A percentile compares a stretch with the other conserved stretches of the same genome.
phyloP scores from a whole-genome alignment of 1,140 invertebrate species.

The Trichonephila clavipes region DNA sequence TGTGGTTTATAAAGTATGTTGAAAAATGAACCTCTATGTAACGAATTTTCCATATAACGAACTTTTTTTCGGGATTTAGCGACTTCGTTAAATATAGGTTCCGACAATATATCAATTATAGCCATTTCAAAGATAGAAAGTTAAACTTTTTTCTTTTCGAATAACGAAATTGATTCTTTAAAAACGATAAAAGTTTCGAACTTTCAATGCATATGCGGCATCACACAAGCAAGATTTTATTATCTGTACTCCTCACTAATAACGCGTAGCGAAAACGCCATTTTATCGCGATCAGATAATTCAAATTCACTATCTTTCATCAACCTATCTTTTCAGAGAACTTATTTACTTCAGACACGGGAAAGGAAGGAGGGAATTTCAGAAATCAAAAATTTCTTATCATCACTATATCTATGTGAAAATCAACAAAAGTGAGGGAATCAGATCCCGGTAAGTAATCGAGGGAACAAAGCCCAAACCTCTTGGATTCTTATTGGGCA shows the following conservation, averaged over 20 bases:
- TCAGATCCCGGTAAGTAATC: constrained; percentile 23
- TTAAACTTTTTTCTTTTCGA: too few species aligned
- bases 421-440: constrained; percentile 8
- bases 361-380: background rate
- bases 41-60: too few species aligned
- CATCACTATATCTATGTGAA: background rate
- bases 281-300: background rate
- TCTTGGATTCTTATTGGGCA: constrained; percentile 22
- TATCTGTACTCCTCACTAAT: background rate
- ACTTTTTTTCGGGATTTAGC: too few species aligned
- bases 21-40: too few species aligned
- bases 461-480: background rate
- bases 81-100: too few species aligned
- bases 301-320: background rate
- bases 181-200: background rate
- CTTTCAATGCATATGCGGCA: background rate
- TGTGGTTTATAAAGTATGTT: too few species aligned
- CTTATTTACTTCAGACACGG: background rate
- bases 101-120: too few species aligned
- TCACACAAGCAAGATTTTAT: background rate
- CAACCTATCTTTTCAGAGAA: background rate
- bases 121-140: too few species aligned
- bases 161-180: too few species aligned
- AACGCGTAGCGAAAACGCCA: background rate
- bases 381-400: constrained; percentile 28